These are phyloP conservation scores for Allobates femoralis DNA, from an alignment of 2,797 vertebrate species.

Conservation along the genomic window DNA sequence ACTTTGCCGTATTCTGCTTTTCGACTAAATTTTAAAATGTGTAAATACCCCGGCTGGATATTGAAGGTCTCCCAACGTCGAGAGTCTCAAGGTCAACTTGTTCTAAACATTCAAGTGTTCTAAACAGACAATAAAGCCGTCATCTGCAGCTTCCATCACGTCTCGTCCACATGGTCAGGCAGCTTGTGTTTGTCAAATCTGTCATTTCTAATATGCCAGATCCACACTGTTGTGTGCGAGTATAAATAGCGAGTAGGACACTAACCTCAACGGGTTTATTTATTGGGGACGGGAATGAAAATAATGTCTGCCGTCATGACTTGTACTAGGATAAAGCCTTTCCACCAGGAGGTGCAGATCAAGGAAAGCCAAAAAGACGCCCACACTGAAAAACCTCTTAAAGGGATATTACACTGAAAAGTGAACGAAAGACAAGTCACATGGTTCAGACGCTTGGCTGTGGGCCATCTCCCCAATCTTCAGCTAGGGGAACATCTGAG, in stretches of 20 bases:
- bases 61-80: not conserved
- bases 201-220: conserved; percentile 9
- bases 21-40: no score
- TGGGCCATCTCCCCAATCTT: no score
- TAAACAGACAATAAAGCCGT: conserved; percentile 8
- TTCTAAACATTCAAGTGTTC: not conserved
- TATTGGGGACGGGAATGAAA: not conserved
- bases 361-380: not conserved
- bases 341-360: not conserved
- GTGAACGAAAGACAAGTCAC: not conserved
- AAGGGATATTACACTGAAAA: not conserved
- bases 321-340: not conserved
- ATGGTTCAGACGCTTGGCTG: no score
- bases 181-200: conserved; percentile 53
- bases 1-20: no score
- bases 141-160: not conserved
- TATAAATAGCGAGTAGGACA: not conserved
- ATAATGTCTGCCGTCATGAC: not conserved
- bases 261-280: not conserved
- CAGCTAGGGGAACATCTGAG: no score
- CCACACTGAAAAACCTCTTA: not conserved
- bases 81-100: not conserved
- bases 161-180: conserved; percentile 28
- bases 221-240: not conserved
- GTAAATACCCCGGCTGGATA: not conserved